Evolutionary conservation across 2,888 invertebrate species (phyloP).

Genomic region (Penaeus monodon): DNA sequence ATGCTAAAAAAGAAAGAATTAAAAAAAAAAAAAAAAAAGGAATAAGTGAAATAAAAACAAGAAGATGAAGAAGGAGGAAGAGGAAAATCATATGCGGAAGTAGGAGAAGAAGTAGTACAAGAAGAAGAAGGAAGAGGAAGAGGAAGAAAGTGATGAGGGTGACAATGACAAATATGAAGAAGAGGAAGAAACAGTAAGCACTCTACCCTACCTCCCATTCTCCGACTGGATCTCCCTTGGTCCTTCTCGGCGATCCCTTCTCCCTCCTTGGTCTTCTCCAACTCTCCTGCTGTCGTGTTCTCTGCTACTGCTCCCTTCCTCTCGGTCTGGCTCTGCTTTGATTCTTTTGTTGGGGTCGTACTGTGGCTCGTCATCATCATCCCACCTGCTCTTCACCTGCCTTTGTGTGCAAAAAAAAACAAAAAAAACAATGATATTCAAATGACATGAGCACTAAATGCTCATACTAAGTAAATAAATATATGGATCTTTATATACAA

Average conservation of each 20-base stretch:
- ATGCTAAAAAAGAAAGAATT: neutral
- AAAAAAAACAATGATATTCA: neutral
- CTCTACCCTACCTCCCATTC: constrained; percentile 13
- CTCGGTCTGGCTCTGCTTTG: constrained; percentile 33
- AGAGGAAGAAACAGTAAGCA: neutral
- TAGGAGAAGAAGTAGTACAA: neutral
- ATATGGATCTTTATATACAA: too few species aligned
- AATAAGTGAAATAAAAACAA: neutral
- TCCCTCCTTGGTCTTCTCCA: neutral
- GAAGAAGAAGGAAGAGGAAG: neutral
- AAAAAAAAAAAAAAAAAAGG: neutral
- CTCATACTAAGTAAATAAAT: neutral
- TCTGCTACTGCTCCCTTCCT: constrained; percentile 17
- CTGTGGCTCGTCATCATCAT: constrained; percentile 31
- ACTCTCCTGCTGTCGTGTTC: neutral
- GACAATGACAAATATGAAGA: neutral
- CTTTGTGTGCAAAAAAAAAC: constrained; percentile 15
- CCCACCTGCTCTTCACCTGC: constrained; percentile 51
- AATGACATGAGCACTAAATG: neutral
- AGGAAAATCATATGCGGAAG: neutral
- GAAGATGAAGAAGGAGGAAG: neutral
- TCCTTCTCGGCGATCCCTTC: neutral
- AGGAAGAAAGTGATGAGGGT: neutral
- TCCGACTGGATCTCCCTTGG: neutral
- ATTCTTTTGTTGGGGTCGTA: constrained; percentile 27